Percentiles rank a stretch among this genome's conserved stretches.
These are phyloP conservation scores for Elephantulus edwardii DNA, from an alignment of 2,113 vertebrate species.

Conservation along the genomic window DNA sequence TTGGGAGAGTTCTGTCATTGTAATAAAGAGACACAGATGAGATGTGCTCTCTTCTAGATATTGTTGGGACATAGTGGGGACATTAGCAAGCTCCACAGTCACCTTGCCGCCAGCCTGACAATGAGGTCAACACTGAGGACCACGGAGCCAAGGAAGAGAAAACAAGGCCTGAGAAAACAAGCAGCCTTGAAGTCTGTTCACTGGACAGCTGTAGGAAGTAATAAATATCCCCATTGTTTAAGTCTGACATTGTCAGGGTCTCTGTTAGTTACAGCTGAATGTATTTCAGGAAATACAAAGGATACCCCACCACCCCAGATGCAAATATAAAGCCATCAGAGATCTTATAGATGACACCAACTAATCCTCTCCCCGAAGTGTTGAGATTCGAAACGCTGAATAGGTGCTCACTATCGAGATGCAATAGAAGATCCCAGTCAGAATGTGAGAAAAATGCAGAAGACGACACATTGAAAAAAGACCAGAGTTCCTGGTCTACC, in stretches of 20 bases:
- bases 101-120: neutral
- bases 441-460: too few species aligned
- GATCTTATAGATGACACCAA: neutral
- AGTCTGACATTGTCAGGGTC: neutral
- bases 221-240: neutral
- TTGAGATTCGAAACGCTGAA: neutral
- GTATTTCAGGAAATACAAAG: neutral
- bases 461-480: too few species aligned
- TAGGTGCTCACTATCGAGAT: neutral
- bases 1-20: neutral
- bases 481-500: too few species aligned
- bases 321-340: neutral
- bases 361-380: accelerated
- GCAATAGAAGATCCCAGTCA: too few species aligned
- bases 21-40: neutral
- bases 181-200: neutral
- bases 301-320: neutral
- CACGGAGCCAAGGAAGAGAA: neutral
- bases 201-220: neutral
- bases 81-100: neutral
- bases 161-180: neutral
- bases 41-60: neutral
- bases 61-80: neutral
- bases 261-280: neutral
- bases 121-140: neutral